phyloP scores from a whole-genome alignment of 37 sponge, comb jelly and placozoan genomes.

The Ephydatia muelleri region DNA sequence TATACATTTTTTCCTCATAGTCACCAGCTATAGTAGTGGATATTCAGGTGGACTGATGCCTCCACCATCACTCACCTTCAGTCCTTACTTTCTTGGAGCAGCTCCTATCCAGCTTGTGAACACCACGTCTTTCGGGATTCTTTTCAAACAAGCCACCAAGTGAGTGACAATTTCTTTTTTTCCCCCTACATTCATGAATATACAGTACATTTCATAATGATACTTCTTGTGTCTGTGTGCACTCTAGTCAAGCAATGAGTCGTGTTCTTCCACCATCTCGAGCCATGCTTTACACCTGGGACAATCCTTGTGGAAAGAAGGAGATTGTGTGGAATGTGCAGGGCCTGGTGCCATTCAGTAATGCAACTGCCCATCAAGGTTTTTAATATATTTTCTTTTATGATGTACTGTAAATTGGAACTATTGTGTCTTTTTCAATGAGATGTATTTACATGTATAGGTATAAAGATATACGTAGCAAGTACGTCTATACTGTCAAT shows the following conservation, averaged over 20 bases:
- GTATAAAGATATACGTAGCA: no score
- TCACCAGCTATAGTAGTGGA: slow-evolving; percentile 60
- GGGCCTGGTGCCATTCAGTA: neutral
- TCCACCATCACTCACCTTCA: slow-evolving; percentile 73
- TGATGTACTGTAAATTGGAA: no score
- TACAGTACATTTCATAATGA: neutral
- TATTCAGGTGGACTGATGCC: slow-evolving; percentile 67
- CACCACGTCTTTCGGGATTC: slow-evolving; percentile 6
- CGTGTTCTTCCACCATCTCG: slow-evolving; percentile 28
- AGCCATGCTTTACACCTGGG: slow-evolving; percentile 69
- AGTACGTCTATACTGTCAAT: no score
- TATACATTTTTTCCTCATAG: neutral
- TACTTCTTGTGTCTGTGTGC: neutral
- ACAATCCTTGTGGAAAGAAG: slow-evolving; percentile 26
- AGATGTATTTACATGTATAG: no score
- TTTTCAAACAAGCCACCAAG: slow-evolving; percentile 44
- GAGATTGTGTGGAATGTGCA: neutral
- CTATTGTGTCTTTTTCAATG: no score
- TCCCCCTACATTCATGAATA: neutral
- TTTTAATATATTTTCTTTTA: neutral
- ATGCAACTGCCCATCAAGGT: neutral
- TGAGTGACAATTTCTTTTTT: neutral
- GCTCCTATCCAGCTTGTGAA: slow-evolving; percentile 79
- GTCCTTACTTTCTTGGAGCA: slow-evolving; percentile 73
- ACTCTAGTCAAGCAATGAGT: neutral